A percentile compares a stretch with the other conserved stretches of the same genome.
Evolutionary conservation across 2,797 vertebrate genomes (phyloP).

Genomic region (Poecilia picta): DNA sequence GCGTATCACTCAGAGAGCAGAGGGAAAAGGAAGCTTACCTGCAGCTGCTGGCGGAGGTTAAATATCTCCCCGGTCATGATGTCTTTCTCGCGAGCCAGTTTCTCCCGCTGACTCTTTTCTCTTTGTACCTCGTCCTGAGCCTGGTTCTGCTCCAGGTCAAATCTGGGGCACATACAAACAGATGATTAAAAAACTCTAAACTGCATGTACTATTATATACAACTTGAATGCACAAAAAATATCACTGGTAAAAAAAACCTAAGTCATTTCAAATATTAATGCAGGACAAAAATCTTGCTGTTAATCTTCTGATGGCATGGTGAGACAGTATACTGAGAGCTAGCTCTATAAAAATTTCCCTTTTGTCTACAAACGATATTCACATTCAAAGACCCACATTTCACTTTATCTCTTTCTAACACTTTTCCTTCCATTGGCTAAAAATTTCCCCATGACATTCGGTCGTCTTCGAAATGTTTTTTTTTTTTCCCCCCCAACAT

Average conservation of each 20-base stretch:
- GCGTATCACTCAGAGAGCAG: slow-evolving; percentile 32
- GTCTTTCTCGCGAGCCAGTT: slow-evolving; percentile 91
- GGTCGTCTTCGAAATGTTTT: slow-evolving; percentile 70
- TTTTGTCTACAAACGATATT: slow-evolving; percentile 3
- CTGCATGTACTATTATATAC: not conserved
- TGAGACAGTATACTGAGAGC: not conserved
- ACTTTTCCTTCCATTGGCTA: slow-evolving; percentile 48
- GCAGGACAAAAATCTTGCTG: not conserved
- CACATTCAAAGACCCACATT: not conserved
- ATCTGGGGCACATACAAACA: slow-evolving; percentile 75
- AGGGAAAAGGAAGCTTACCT: slow-evolving; percentile 76
- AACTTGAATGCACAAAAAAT: not conserved
- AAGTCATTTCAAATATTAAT: not conserved
- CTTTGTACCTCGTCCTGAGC: slow-evolving; percentile 90
- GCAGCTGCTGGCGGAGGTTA: slow-evolving; percentile 91
- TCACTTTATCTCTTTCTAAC: not conserved
- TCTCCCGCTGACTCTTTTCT: slow-evolving; percentile 89
- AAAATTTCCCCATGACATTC: slow-evolving; percentile 61
- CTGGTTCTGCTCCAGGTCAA: slow-evolving; percentile 93
- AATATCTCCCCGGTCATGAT: slow-evolving; percentile 90
- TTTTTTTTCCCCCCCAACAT: slow-evolving; percentile 61
- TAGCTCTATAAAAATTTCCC: not conserved
- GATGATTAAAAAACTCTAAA: not conserved
- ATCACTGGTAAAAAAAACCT: not conserved
- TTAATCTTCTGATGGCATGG: not conserved